Base-by-base conservation (phyloP, 1,140 invertebrate species). In the Leptestheria dahalacensis region DNA sequence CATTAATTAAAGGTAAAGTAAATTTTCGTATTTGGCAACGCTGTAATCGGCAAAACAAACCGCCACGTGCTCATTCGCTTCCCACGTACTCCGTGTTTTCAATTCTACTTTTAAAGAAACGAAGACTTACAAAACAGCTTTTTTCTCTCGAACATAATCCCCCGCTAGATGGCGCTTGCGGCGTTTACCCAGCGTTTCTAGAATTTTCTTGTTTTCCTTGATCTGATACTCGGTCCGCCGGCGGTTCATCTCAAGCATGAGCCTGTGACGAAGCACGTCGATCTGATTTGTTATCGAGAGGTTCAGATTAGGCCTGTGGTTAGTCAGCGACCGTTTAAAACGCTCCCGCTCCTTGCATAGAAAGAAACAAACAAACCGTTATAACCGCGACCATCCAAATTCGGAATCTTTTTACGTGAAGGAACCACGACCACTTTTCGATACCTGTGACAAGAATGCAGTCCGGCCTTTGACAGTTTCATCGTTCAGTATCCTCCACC, bases 211-310 rank as follows among this genome's bases (percentile, higher is more conserved):
- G 25, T 62, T 62, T 33, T 62, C 33, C 33, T 58, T 50, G 18
- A 57, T 57, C 58, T 62, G 61, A 26, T 57, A 57, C 9, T 28
- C 25, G 2, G 15, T 82, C 69, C 83, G 78, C 67, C 83, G 81
- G 65, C 84, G 76, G 24, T 82, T 81, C 53, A 86, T 82, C 72
- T 86, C 84, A 55, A 86, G 70, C 41, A 85, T 70, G 59, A 87
- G 74, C 64, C 83, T 74, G 68, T 85, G 81, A 54, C 84, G 78
- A 2, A 87, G 75, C 29, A 86, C 82, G 69, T 86, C 83, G 75
- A 86, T 75, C 9, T 84, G 83, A 72, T 84, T 84, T 65, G 83
- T 83, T 68, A 87, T 85, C 49, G 84, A 86, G 47, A n/a, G n/a
- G n/a, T n/a, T n/a, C n/a, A 87, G 74, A 48, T 85, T 26, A 80